Conservation (phyloP, 2,888 invertebrate genomes). For the Aspidapion aeneum region DNA sequence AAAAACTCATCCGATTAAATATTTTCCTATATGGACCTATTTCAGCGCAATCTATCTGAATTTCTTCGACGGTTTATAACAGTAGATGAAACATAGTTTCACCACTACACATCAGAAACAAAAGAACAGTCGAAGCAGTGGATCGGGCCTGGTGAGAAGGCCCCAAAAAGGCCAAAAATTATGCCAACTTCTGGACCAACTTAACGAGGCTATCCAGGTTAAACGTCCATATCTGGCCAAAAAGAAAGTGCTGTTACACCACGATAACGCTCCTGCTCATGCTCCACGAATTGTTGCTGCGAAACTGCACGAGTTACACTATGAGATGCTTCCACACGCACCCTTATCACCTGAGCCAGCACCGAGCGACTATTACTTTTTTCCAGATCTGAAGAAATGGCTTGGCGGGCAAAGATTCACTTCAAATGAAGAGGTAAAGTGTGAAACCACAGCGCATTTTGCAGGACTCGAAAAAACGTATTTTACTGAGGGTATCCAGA, state of each 20-base stretch:
- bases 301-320: constrained; percentile 17
- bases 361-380: constrained; percentile 14
- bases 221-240: too few relatives aligned
- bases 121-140: constrained; percentile 28
- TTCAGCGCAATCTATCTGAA: not conserved
- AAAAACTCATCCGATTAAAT: constrained; percentile 1
- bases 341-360: constrained; percentile 15
- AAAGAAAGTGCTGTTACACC: too few relatives aligned
- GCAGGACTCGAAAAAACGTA: constrained; percentile 8
- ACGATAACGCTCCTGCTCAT: too few relatives aligned
- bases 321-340: constrained; percentile 16
- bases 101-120: constrained; percentile 30
- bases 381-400: constrained; percentile 13
- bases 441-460: not conserved
- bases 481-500: constrained; percentile 10
- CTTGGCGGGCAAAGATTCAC: constrained; percentile 26
- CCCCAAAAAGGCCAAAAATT: constrained; percentile 27
- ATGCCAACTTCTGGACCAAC: not conserved
- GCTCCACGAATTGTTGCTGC: not conserved
- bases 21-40: not conserved
- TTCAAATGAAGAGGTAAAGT: not conserved
- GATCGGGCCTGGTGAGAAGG: constrained; percentile 18
- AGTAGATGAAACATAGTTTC: constrained; percentile 5
- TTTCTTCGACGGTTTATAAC: not conserved
- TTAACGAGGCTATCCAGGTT: not conserved